These are phyloP conservation scores for Rhinolophus sinicus DNA, from an alignment of 2,113 vertebrate species.

Conservation along the genomic window DNA sequence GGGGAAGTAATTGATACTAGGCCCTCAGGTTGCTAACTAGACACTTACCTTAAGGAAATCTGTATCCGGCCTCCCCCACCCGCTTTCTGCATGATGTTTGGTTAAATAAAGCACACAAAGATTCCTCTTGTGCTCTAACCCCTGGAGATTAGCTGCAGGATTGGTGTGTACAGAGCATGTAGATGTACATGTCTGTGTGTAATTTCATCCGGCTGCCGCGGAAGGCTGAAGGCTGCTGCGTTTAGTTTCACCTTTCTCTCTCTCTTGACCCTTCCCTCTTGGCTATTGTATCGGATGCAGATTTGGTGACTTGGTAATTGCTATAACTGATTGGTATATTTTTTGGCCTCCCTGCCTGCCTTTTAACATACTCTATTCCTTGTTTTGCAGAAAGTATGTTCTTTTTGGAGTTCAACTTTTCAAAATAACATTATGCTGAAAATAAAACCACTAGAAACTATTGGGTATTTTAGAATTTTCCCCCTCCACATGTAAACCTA, in stretches of 20 bases:
- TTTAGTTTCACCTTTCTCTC: not conserved
- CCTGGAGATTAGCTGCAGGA: conserved; percentile 41
- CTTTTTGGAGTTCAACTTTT: conserved; percentile 49
- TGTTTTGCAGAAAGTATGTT: not conserved
- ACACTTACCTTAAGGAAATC: conserved; percentile 14
- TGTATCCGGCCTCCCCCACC: not conserved
- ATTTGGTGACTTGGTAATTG: conserved; percentile 18
- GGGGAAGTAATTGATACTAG: not conserved
- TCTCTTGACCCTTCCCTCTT: not conserved
- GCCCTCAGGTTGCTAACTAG: not conserved
- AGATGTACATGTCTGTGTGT: conserved; percentile 53
- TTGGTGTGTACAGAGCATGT: not conserved
- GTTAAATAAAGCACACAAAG: conserved; percentile 45
- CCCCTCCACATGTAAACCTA: not conserved
- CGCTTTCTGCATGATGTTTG: conserved; percentile 29
- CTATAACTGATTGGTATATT: not conserved
- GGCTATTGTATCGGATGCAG: not conserved
- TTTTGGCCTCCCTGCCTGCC: not conserved
- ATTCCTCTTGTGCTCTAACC: conserved; percentile 40
- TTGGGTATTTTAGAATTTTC: conserved; percentile 14
- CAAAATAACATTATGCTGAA: conserved; percentile 13
- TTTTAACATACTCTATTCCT: conserved; percentile 13
- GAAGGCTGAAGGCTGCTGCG: not conserved
- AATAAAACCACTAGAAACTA: conserved; percentile 27
- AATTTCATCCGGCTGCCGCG: conserved; percentile 17